These are phyloP conservation scores for Cataglyphis altisquamis DNA, from an alignment of 2,888 invertebrate species.

Conservation along the genomic window DNA sequence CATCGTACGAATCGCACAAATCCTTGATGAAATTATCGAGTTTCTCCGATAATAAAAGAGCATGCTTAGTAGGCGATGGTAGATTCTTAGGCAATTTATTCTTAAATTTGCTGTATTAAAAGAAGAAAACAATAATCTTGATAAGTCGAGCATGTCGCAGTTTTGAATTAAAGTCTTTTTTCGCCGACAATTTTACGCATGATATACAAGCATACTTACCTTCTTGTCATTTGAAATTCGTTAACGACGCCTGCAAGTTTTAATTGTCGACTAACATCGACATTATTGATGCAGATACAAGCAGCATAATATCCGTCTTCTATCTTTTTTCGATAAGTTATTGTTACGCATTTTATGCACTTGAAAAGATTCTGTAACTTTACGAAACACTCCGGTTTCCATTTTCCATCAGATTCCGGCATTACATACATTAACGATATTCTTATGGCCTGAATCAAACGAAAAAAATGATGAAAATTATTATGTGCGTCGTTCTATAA, in stretches of 20 bases:
- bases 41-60: background rate
- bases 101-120: background rate
- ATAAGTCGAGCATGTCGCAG: background rate
- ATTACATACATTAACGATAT: slow-evolving; percentile 81
- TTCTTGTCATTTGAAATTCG: too few species aligned
- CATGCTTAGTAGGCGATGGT: background rate
- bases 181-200: background rate
- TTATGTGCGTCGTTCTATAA: background rate
- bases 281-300: background rate
- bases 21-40: background rate
- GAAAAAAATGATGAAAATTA: background rate
- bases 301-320: background rate
- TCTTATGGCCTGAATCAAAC: slow-evolving; percentile 77
- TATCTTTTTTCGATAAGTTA: background rate
- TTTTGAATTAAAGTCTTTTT: background rate
- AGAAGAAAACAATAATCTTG: background rate
- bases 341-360: background rate
- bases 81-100: background rate
- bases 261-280: slow-evolving; percentile 1
- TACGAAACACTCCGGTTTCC: slow-evolving; percentile 81
- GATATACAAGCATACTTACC: background rate
- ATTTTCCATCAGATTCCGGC: slow-evolving; percentile 72
- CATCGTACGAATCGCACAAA: background rate
- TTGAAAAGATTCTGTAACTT: background rate
- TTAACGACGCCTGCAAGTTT: slow-evolving; percentile 1